These are phyloP conservation scores for Brenthis hecate DNA, from an alignment of 2,888 invertebrate genomes.

Conservation along the genomic window DNA sequence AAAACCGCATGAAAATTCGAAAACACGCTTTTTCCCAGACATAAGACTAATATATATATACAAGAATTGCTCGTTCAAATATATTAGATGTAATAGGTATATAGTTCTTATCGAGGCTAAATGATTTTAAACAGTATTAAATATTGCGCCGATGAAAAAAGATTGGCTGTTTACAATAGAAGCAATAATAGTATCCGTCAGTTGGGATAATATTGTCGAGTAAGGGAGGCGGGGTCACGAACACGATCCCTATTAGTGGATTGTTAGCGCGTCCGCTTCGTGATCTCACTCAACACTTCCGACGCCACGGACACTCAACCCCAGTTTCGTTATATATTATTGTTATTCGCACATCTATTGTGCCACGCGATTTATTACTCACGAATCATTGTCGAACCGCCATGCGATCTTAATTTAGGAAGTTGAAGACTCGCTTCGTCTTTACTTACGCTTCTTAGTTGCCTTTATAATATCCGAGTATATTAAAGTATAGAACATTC, in stretches of 20 bases:
- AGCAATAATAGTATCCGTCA: constrained; percentile 47
- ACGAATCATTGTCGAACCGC: constrained; percentile 38
- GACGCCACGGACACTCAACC: constrained; percentile 49
- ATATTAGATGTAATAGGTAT: not conserved
- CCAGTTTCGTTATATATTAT: constrained; percentile 39
- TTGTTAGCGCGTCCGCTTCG: constrained; percentile 71
- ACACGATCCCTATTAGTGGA: constrained; percentile 74
- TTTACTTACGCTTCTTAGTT: constrained; percentile 12
- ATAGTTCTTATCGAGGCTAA: not conserved
- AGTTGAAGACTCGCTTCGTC: constrained; percentile 23
- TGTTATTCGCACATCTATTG: constrained; percentile 42
- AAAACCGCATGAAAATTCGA: no score
- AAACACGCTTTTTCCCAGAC: no score
- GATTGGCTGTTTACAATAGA: constrained; percentile 30
- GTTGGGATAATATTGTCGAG: constrained; percentile 61
- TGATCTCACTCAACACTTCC: constrained; percentile 75
- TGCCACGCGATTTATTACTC: constrained; percentile 40
- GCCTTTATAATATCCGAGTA: not conserved
- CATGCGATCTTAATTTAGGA: constrained; percentile 40
- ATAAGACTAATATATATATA: no score
- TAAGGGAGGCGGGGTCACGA: constrained; percentile 66
- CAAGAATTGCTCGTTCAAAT: no score
- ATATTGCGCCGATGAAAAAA: constrained; percentile 26
- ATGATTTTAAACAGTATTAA: constrained; percentile 11
- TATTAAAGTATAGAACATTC: no score